phyloP scores from a whole-genome alignment of 2,797 vertebrate genomes.

The Cephalopachus bancanus region DNA sequence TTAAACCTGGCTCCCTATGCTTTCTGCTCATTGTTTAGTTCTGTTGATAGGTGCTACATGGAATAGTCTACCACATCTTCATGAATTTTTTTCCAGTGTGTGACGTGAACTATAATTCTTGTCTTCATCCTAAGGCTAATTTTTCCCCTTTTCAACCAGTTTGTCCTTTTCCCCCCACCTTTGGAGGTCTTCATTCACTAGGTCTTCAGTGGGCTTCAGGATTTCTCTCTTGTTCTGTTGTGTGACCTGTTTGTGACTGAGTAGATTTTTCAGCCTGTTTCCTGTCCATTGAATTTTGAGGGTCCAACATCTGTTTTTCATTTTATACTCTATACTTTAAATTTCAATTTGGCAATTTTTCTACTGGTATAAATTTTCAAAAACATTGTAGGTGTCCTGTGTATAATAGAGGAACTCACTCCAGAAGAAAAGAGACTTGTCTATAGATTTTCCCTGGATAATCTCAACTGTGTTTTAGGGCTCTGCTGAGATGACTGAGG shows the following conservation, averaged over 20 bases:
- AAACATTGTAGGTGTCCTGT: not conserved
- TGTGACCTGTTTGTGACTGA: not conserved
- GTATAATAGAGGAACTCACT: not conserved
- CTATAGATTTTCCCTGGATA: not conserved
- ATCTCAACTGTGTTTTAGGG: not conserved
- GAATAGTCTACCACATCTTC: not conserved
- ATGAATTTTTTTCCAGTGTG: not conserved
- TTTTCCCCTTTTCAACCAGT: not conserved
- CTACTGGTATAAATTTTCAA: not conserved
- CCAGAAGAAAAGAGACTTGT: not conserved
- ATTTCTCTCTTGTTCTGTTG: not conserved
- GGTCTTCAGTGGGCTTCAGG: not conserved
- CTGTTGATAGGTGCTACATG: not conserved
- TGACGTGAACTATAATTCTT: not conserved
- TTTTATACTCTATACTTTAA: not conserved
- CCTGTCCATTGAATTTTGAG: conserved; percentile 4
- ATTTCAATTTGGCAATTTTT: not conserved
- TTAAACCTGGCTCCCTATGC: not conserved
- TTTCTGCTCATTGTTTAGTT: not conserved
- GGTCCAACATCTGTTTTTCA: not conserved
- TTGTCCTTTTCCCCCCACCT: not conserved
- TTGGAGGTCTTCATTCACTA: not conserved
- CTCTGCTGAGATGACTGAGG: not conserved
- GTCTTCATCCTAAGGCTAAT: not conserved
- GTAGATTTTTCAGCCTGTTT: not conserved